Conservation (phyloP, 2,888 invertebrate species). For the Caenorhabditis imperialis region DNA sequence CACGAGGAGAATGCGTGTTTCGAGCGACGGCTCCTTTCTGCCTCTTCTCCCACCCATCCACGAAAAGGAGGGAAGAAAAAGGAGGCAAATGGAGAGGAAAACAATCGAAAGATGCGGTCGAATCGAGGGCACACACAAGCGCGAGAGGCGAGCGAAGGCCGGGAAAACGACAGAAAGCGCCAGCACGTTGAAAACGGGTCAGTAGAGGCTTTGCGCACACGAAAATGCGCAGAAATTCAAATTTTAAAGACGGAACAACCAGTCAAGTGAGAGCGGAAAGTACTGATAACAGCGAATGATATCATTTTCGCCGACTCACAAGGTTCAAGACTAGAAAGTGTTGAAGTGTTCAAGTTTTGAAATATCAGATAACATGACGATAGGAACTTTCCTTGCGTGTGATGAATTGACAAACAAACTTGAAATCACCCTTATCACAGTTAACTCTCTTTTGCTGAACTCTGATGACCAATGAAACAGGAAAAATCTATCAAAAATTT, state of each 20-base stretch:
- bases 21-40: conserved; percentile 47
- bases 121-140: conserved; percentile 54
- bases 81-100: conserved; percentile 39
- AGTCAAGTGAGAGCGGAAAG: neutral
- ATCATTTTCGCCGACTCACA: too few relatives aligned
- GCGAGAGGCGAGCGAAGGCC: conserved; percentile 34
- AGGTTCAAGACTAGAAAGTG: too few relatives aligned
- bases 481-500: too few relatives aligned
- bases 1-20: conserved; percentile 25
- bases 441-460: too few relatives aligned
- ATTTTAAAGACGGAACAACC: neutral
- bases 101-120: conserved; percentile 53
- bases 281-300: too few relatives aligned
- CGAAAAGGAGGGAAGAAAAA: neutral
- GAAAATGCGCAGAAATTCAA: neutral
- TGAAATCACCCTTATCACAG: too few relatives aligned
- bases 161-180: conserved; percentile 14
- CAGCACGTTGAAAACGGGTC: conserved; percentile 9
- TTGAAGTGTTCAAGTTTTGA: too few relatives aligned
- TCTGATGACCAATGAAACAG: too few relatives aligned
- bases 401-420: too few relatives aligned
- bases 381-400: too few relatives aligned
- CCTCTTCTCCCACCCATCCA: conserved; percentile 9
- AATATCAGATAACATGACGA: too few relatives aligned
- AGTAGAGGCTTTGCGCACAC: conserved; percentile 11